Percentiles rank a stretch among this genome's conserved stretches.
Conservation (phyloP, 2,797 vertebrate genomes). For the Coregonus suidteri region DNA sequence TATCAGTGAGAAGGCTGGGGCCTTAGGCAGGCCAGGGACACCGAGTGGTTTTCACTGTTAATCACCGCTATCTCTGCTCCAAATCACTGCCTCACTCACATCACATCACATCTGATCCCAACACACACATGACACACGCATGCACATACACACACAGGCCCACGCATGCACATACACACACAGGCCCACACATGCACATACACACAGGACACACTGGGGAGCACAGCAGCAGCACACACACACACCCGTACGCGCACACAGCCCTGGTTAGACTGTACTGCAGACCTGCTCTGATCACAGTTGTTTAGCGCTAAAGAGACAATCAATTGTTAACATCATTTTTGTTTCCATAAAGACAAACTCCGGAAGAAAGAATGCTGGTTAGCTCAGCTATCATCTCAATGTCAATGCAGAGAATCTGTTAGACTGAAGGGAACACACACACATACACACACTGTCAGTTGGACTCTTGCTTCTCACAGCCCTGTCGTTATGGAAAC, state of each 20-base stretch:
- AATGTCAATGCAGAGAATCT: not conserved
- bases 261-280: not conserved
- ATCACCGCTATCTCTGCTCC: slow-evolving; percentile 38
- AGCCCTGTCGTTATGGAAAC: slow-evolving; percentile 5
- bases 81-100: slow-evolving; percentile 11
- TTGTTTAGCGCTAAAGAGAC: not conserved
- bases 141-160: too few relatives aligned
- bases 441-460: not conserved
- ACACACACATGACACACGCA: not conserved
- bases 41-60: slow-evolving; percentile 50
- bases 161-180: too few relatives aligned
- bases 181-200: too few relatives aligned
- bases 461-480: not conserved
- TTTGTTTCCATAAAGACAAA: not conserved
- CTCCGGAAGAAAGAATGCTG: not conserved
- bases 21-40: not conserved
- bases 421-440: not conserved
- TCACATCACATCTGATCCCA: not conserved
- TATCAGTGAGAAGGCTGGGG: slow-evolving; percentile 33
- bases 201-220: too few relatives aligned
- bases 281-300: not conserved
- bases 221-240: too few relatives aligned
- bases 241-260: too few relatives aligned
- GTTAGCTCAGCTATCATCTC: not conserved
- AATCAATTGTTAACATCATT: not conserved